Percentiles rank a stretch among this genome's conserved stretches.
Conservation (phyloP, 2,888 invertebrate species). For the Amblyjoppa fuscipennis region DNA sequence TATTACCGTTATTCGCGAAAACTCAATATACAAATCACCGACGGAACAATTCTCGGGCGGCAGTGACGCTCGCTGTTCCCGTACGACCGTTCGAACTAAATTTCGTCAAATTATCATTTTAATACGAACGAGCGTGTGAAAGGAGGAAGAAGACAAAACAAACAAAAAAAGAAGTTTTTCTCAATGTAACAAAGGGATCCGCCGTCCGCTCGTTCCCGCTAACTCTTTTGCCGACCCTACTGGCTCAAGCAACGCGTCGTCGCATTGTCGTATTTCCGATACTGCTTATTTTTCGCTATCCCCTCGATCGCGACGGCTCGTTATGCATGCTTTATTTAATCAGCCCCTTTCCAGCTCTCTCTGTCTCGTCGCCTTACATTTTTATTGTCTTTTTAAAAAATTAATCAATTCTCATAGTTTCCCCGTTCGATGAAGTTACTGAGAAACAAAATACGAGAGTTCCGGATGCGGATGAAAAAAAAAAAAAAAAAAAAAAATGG, state of each 20-base stretch:
- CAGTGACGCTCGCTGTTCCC: neutral
- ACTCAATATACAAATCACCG: slow-evolving; percentile 27
- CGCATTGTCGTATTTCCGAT: slow-evolving; percentile 5
- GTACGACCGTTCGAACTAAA: neutral
- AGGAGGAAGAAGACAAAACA: neutral
- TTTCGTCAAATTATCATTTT: neutral
- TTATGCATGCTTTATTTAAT: neutral
- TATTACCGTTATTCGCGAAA: slow-evolving; percentile 38
- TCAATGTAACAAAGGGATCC: slow-evolving; percentile 33
- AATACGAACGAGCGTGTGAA: neutral
- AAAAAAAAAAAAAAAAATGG: neutral
- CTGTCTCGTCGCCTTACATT: neutral
- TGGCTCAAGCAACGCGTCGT: slow-evolving; percentile 18
- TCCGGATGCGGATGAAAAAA: neutral
- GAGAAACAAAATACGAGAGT: neutral
- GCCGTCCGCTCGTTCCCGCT: slow-evolving; percentile 45
- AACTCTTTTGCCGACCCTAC: slow-evolving; percentile 39
- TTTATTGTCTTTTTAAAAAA: neutral
- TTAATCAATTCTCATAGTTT: neutral
- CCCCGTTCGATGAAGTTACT: neutral
- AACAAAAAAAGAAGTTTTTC: slow-evolving; percentile 5
- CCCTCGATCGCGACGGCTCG: neutral
- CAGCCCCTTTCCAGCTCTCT: neutral
- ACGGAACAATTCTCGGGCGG: slow-evolving; percentile 2
- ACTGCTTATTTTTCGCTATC: neutral